Percentiles rank a stretch among this genome's conserved stretches.
Evolutionary conservation across 2,888 invertebrate genomes (phyloP).

Genomic region (Malachius bipustulatus): DNA sequence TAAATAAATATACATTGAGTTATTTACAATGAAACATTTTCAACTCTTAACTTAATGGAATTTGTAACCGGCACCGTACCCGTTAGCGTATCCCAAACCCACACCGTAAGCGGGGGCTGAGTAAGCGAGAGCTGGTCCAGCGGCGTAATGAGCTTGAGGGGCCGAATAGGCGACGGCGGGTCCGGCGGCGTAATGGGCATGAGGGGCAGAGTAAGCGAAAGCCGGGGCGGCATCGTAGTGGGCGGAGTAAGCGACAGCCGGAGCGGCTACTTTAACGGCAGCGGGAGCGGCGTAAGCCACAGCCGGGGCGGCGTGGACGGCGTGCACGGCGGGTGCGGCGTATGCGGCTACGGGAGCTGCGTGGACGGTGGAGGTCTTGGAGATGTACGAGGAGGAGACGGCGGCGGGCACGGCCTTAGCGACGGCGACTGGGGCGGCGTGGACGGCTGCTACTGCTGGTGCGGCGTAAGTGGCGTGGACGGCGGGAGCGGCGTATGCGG

Average conservation of each 20-base stretch:
- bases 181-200: constrained; percentile 10
- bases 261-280: constrained; percentile 2
- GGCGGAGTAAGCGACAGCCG: constrained; percentile 2
- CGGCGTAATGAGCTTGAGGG: constrained; percentile 12
- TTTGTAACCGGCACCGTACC: too few species aligned
- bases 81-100: too few species aligned
- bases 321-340: neutral
- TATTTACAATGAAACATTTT: too few species aligned
- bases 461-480: neutral
- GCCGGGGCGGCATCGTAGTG: constrained; percentile 13
- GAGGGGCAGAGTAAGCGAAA: constrained; percentile 13
- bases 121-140: constrained; percentile 11
- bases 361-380: neutral
- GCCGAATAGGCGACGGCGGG: constrained; percentile 12
- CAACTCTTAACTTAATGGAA: too few species aligned
- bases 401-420: neutral
- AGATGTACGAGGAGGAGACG: neutral
- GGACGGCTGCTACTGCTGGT: constrained; percentile 1
- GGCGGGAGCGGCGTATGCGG: neutral
- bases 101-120: constrained; percentile 2
- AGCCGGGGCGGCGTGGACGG: neutral
- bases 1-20: too few species aligned
- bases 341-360: constrained; percentile 1
- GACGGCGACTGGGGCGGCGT: neutral
- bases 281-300: constrained; percentile 1